Evolutionary conservation across 2,888 invertebrate genomes (phyloP).

Genomic region (Tachina grossa): DNA sequence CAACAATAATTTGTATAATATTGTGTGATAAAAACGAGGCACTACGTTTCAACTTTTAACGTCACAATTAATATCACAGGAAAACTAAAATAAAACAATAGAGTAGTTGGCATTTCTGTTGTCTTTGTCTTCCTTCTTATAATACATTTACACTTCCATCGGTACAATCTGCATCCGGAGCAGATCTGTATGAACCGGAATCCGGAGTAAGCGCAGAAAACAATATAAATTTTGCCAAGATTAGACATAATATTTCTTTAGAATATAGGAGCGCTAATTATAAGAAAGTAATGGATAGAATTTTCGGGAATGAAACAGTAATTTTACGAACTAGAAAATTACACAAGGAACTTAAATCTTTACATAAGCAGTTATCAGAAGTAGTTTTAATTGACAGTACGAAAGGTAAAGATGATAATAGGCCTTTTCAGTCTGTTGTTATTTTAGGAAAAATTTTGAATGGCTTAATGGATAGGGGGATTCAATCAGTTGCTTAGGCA

Average conservation of each 20-base stretch:
- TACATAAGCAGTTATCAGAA: not conserved
- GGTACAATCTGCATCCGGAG: not conserved
- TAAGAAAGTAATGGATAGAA: not conserved
- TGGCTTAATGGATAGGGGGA: slow-evolving; percentile 10
- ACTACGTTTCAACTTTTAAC: too few relatives aligned
- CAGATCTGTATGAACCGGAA: not conserved
- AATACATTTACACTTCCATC: not conserved
- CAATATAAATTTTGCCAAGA: not conserved
- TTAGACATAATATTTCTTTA: not conserved
- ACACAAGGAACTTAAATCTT: not conserved
- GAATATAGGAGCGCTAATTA: not conserved
- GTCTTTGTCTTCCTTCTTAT: too few relatives aligned
- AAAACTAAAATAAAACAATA: too few relatives aligned
- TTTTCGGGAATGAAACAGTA: not conserved
- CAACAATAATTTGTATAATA: too few relatives aligned
- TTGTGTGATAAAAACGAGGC: too few relatives aligned
- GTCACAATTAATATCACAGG: too few relatives aligned
- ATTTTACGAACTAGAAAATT: not conserved
- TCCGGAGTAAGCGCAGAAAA: not conserved
- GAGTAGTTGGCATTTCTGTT: too few relatives aligned
- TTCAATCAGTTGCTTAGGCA: slow-evolving; percentile 5
- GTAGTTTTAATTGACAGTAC: not conserved
- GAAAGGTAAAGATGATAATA: not conserved
- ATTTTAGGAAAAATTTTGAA: slow-evolving; percentile 4
- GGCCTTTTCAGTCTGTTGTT: not conserved